These are phyloP conservation scores for Sterrhoptilus dennistouni DNA, from an alignment of 2,113 vertebrate species.

Conservation along the genomic window DNA sequence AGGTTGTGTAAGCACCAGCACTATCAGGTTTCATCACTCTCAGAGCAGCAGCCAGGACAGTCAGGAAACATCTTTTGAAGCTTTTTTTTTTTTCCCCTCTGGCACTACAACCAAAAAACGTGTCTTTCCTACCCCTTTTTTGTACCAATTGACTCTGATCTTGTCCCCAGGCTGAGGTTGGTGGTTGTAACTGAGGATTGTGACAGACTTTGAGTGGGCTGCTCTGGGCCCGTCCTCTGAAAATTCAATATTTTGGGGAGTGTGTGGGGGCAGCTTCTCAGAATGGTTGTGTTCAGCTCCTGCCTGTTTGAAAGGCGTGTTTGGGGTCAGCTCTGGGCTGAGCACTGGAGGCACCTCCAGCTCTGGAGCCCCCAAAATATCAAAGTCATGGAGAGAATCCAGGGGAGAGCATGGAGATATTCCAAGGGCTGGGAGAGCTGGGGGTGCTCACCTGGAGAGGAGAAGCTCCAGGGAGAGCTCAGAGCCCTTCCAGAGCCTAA, in stretches of 20 bases:
- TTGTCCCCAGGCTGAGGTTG: not conserved
- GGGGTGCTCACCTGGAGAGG: not conserved
- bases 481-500: rapidly evolving
- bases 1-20: not conserved
- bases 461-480: not conserved
- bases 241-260: not conserved
- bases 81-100: not conserved
- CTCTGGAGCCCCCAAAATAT: too few species aligned
- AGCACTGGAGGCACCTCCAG: not conserved
- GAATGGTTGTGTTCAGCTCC: rapidly evolving
- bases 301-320: rapidly evolving
- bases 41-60: not conserved
- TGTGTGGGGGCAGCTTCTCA: not conserved
- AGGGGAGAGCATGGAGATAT: rapidly evolving
- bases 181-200: not conserved
- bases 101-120: not conserved
- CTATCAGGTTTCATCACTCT: not conserved
- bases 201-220: not conserved
- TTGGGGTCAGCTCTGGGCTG: not conserved
- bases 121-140: rapidly evolving
- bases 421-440: not conserved
- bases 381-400: not conserved
- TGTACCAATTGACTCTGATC: not conserved
- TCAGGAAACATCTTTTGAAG: not conserved
- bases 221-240: not conserved